Conservation (phyloP, 2,113 vertebrate genomes). For the Chaetura pelagica region DNA sequence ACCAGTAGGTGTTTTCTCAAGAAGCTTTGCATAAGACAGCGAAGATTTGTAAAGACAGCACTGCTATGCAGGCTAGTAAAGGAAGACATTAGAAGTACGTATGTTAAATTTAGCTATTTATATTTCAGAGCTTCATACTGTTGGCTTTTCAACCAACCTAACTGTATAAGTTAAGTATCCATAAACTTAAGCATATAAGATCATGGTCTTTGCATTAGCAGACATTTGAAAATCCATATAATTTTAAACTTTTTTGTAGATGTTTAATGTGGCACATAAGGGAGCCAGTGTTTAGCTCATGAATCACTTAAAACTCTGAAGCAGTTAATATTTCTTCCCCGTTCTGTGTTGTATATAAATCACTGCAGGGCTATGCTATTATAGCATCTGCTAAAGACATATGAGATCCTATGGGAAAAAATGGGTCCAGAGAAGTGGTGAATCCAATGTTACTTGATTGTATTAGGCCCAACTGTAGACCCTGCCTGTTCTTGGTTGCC, state of each 20-base stretch:
- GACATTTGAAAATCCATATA: background rate
- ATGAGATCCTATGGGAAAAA: background rate
- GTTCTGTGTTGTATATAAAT: background rate
- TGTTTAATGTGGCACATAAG: background rate
- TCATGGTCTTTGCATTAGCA: background rate
- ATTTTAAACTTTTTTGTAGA: background rate
- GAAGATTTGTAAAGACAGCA: background rate
- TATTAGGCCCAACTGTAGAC: background rate
- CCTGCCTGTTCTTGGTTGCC: background rate
- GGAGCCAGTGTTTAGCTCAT: background rate
- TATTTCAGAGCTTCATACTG: background rate
- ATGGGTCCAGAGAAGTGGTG: background rate
- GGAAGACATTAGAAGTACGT: background rate
- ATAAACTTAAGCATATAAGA: background rate
- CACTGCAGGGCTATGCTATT: background rate
- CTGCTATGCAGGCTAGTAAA: background rate
- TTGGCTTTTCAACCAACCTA: no score
- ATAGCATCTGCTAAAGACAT: background rate
- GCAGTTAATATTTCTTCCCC: background rate
- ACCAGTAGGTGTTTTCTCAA: background rate
- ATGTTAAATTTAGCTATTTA: background rate
- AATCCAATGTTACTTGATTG: background rate
- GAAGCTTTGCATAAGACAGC: background rate
- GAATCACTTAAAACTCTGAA: background rate
- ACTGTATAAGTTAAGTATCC: background rate